Evolutionary conservation across 2,113 vertebrate species (phyloP), one percentile per base, ranked within the genome.

Genomic region (Osmerus eperlanus): DNA sequence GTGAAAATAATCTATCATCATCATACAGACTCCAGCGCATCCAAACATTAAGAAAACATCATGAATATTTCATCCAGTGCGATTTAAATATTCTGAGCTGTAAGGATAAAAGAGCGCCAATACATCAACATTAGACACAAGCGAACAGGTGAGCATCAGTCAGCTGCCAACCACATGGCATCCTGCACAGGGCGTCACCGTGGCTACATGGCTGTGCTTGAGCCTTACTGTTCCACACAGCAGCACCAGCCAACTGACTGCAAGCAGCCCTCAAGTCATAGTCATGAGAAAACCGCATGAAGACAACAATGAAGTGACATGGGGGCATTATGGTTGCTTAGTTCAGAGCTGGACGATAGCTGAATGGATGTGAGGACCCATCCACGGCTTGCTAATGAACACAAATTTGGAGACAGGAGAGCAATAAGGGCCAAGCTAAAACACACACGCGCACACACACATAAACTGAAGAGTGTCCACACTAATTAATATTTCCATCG

Each of bases 401-500:
- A 52, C 28, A 18, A 0, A 32, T 28, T 56, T 32, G 29, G 54
- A 12, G 51, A 16, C 25, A 29, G 23, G 23, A 52, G 13, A 29
- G 19, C 52, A 21, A 56, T 54, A 51, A 18, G 52, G 47, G 21
- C 53, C 61, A 12, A 32, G 6, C 62, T 16, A 13, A 29, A 12
- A 56, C 53, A 36, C 54, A 19, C 21, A 36, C 28, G 41, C 67
- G 41, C 67, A 68, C 55, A 69, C 15, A 32, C 67, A 59, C 23
- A 58, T 14, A n/a, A 4, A 7, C 25, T 14, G 61, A 67, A 56
- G 54, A 32, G 3, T 68, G 72, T 58, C 62, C 9, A 51, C 21
- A 67, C 73, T 83, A 77, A 84, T 87, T 87, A 70, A 81, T 83
- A 81, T 80, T 84, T 85, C 65, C 66, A 77, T 81, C 68, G 70